These are phyloP conservation scores for Drosophila cognata DNA, from an alignment of 2,888 invertebrate genomes.

Conservation along the genomic window DNA sequence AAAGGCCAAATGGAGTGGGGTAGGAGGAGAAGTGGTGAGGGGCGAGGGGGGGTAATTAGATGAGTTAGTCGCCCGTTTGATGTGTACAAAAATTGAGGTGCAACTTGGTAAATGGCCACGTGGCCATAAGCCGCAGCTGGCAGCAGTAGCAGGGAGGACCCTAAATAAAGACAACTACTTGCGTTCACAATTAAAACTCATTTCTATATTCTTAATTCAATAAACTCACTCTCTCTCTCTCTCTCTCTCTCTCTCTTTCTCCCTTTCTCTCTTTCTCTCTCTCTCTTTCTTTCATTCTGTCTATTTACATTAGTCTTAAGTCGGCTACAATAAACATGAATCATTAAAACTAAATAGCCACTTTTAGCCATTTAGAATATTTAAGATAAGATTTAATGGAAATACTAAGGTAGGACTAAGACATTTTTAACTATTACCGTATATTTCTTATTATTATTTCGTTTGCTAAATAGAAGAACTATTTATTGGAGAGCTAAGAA, in stretches of 20 bases:
- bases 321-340: not conserved
- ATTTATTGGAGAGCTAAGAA: not conserved
- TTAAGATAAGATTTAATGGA: not conserved
- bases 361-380: not conserved
- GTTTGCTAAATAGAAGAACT: no score
- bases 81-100: constrained; percentile 57
- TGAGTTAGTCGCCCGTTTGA: constrained; percentile 74
- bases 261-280: no score
- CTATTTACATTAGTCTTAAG: not conserved
- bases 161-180: constrained; percentile 2
- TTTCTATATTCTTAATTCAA: not conserved
- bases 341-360: not conserved
- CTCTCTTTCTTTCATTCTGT: not conserved
- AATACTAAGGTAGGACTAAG: not conserved
- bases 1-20: constrained; percentile 5
- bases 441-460: not conserved
- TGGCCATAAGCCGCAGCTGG: constrained; percentile 46
- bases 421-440: not conserved
- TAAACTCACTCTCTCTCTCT: not conserved
- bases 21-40: not conserved
- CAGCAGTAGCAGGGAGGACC: not conserved
- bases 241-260: no score
- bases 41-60: constrained; percentile 55
- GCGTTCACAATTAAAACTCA: not conserved
- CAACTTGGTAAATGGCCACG: constrained; percentile 43